These are phyloP conservation scores for Vombatus ursinus DNA, from an alignment of 2,113 vertebrate species.

Conservation along the genomic window DNA sequence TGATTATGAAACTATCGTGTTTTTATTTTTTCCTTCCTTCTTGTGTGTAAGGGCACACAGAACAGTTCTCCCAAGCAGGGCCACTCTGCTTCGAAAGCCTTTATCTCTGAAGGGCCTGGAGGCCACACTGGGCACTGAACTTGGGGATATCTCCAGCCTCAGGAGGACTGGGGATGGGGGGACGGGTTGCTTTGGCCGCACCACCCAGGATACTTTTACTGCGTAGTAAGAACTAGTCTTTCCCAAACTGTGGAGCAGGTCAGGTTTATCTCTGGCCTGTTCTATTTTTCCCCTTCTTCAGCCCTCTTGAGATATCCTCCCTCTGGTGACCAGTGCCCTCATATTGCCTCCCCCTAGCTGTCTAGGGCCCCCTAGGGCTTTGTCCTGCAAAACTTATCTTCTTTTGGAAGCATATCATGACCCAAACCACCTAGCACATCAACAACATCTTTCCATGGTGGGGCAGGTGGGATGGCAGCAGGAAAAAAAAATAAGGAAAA, in stretches of 20 bases:
- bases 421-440: neutral
- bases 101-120: neutral
- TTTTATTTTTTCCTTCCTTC: slow-evolving; percentile 30
- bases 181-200: neutral
- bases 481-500: neutral
- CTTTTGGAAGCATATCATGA: neutral
- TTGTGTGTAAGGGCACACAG: slow-evolving; percentile 1
- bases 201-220: neutral
- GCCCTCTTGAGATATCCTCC: accelerated
- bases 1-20: slow-evolving; percentile 30
- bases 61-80: neutral
- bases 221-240: slow-evolving; percentile 3
- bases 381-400: neutral
- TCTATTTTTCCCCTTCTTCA: neutral
- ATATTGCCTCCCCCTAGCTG: neutral
- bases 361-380: accelerated
- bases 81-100: neutral
- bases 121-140: accelerated
- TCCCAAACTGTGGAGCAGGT: neutral
- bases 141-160: neutral
- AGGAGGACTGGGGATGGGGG: neutral
- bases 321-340: too few species aligned
- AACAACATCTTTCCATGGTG: neutral
- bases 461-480: neutral
- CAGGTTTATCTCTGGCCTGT: neutral